Percentiles rank a stretch among this genome's conserved stretches.
Conservation (phyloP, 2,797 vertebrate species). For the Chrysocyon brachyurus region DNA sequence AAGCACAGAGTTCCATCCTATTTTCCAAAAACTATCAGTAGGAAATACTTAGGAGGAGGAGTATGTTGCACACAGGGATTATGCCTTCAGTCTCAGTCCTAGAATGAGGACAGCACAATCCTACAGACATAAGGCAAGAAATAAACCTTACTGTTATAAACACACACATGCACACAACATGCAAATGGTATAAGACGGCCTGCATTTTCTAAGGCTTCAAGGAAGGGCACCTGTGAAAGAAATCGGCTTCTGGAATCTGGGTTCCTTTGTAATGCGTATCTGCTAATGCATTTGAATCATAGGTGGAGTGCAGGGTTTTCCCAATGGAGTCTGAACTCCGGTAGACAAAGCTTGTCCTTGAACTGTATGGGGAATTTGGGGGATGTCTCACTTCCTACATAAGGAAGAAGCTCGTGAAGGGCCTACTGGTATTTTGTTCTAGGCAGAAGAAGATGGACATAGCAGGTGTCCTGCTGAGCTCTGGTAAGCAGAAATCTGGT, state of each 20-base stretch:
- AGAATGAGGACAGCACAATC: background rate
- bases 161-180: background rate
- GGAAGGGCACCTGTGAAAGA: constrained; percentile 52
- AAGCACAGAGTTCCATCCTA: constrained; percentile 89
- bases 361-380: background rate
- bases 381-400: constrained; percentile 15
- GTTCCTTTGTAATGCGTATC: background rate
- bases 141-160: background rate
- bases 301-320: background rate
- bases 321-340: constrained; percentile 29
- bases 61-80: constrained; percentile 31
- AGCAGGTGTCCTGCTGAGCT: constrained; percentile 27
- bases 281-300: constrained; percentile 51
- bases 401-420: constrained; percentile 44
- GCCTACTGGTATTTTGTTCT: background rate
- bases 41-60: constrained; percentile 96
- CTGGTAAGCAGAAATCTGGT: background rate
- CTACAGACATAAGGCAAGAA: background rate
- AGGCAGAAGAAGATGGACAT: constrained; percentile 37
- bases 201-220: constrained; percentile 3
- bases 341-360: constrained; percentile 17
- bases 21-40: constrained; percentile 91
- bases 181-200: background rate
- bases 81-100: background rate
- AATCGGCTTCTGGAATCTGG: constrained; percentile 19